These are phyloP conservation scores for Salvelinus sp. DNA, from an alignment of 2,113 vertebrate genomes.

Conservation along the genomic window DNA sequence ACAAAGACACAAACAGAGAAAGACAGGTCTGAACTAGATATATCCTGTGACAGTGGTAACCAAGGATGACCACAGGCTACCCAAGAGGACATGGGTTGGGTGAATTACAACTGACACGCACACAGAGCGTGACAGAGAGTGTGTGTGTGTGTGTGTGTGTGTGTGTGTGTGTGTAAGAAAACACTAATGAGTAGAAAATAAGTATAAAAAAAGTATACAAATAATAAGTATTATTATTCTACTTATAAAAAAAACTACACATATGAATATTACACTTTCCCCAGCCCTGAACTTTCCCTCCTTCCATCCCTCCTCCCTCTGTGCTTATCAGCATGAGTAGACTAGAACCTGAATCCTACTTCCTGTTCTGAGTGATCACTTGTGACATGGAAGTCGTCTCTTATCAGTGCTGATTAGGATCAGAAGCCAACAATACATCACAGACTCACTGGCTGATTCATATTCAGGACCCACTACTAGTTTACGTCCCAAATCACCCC, in stretches of 20 bases:
- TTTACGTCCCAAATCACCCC: neutral
- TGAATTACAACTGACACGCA: slow-evolving; percentile 3
- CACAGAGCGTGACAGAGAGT: neutral
- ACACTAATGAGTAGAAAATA: neutral
- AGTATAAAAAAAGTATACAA: too few relatives aligned
- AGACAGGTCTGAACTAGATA: neutral
- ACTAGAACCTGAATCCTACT: slow-evolving; percentile 43
- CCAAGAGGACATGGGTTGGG: too few relatives aligned
- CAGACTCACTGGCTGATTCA: slow-evolving; percentile 38
- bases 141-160: neutral
- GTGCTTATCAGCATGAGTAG: slow-evolving; percentile 32
- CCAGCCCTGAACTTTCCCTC: slow-evolving; percentile 28
- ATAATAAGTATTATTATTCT: too few relatives aligned
- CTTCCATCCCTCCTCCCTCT: neutral
- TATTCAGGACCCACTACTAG: slow-evolving; percentile 19
- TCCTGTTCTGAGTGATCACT: slow-evolving; percentile 48
- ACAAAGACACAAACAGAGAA: slow-evolving; percentile 1
- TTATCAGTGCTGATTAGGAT: slow-evolving; percentile 66
- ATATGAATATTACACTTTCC: neutral
- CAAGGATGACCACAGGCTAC: neutral
- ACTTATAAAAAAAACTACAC: neutral
- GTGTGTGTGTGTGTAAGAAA: slow-evolving; percentile 4
- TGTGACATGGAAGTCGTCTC: slow-evolving; percentile 59
- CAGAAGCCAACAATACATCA: slow-evolving; percentile 41
- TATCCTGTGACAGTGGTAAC: slow-evolving; percentile 17